Conservation (phyloP, 1,140 invertebrate genomes). For the Drosophila trapezifrons region DNA sequence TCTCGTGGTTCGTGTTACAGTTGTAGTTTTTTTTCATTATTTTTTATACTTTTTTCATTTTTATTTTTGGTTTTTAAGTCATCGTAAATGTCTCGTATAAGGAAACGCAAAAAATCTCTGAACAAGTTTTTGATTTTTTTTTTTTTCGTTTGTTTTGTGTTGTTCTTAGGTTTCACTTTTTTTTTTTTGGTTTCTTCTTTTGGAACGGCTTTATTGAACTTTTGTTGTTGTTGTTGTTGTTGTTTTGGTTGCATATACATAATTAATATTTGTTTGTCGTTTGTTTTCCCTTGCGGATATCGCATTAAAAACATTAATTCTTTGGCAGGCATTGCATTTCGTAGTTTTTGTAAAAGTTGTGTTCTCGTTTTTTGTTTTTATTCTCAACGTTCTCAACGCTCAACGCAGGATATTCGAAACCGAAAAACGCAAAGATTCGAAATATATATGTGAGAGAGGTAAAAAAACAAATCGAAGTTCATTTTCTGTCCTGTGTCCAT, state of each 20-base stretch:
- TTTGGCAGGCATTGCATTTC: conserved; percentile 84
- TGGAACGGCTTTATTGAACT: conserved; percentile 84
- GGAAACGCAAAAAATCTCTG: conserved; percentile 73
- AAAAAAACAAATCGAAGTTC: conserved; percentile 29
- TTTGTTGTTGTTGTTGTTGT: conserved; percentile 74
- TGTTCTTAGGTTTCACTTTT: conserved; percentile 30
- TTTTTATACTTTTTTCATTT: conserved; percentile 2
- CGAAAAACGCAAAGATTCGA: conserved; percentile 48
- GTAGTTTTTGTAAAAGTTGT: conserved; percentile 82
- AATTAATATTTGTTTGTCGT: conserved; percentile 61
- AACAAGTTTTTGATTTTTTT: conserved; percentile 72
- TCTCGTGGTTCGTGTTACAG: conserved; percentile 33
- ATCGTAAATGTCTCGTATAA: conserved; percentile 65
- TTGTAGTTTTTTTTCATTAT: conserved; percentile 19
- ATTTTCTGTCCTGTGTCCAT: conserved; percentile 25
- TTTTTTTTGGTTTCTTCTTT: conserved; percentile 65
- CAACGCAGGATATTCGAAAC: conserved; percentile 54
- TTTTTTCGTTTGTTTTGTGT: conserved; percentile 35
- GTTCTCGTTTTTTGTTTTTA: conserved; percentile 6
- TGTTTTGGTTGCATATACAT: conserved; percentile 61
- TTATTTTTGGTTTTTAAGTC: conserved; percentile 24
- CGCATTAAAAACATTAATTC: conserved; percentile 78
- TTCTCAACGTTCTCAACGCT: conserved; percentile 29
- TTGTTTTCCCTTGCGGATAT: conserved; percentile 52
- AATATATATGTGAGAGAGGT: conserved; percentile 20